Conservation (phyloP, 2,113 vertebrate genomes). For the Hippocampus comes region DNA sequence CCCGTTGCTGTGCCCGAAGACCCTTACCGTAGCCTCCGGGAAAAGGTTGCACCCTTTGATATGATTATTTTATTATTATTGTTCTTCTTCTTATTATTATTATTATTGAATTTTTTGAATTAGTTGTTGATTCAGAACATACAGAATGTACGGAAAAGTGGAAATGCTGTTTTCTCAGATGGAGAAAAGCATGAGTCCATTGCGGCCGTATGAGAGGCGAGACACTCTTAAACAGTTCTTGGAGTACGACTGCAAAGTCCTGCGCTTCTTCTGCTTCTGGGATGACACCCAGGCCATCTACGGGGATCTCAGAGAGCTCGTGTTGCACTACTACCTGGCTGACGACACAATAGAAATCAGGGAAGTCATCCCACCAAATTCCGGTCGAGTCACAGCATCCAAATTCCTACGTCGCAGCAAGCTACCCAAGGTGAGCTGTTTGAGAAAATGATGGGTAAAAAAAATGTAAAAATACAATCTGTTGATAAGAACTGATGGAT, state of each 20-base stretch:
- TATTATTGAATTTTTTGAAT: neutral
- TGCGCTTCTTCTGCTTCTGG: slow-evolving; percentile 89
- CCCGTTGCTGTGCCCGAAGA: slow-evolving; percentile 71
- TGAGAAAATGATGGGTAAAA: too few species aligned
- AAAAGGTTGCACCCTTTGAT: slow-evolving; percentile 54
- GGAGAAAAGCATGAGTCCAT: slow-evolving; percentile 70
- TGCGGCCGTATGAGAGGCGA: slow-evolving; percentile 77
- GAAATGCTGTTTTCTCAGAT: slow-evolving; percentile 53
- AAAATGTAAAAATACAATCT: neutral
- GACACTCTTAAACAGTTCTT: slow-evolving; percentile 84
- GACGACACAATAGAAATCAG: slow-evolving; percentile 87
- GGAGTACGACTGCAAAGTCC: slow-evolving; percentile 76
- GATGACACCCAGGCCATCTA: slow-evolving; percentile 71
- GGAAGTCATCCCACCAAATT: slow-evolving; percentile 75
- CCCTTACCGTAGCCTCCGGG: slow-evolving; percentile 72
- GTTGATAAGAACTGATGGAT: neutral
- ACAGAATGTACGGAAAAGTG: neutral
- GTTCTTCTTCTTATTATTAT: too few species aligned
- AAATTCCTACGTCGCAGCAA: slow-evolving; percentile 82
- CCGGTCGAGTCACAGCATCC: slow-evolving; percentile 70
- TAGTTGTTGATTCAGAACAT: too few species aligned
- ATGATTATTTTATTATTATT: too few species aligned
- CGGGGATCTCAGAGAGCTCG: slow-evolving; percentile 74
- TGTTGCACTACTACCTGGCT: slow-evolving; percentile 84
- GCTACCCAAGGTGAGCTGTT: slow-evolving; percentile 83